A percentile compares a stretch with the other conserved stretches of the same genome.
phyloP scores from a whole-genome alignment of 2,797 vertebrate genomes.

The Caiman crocodilus region DNA sequence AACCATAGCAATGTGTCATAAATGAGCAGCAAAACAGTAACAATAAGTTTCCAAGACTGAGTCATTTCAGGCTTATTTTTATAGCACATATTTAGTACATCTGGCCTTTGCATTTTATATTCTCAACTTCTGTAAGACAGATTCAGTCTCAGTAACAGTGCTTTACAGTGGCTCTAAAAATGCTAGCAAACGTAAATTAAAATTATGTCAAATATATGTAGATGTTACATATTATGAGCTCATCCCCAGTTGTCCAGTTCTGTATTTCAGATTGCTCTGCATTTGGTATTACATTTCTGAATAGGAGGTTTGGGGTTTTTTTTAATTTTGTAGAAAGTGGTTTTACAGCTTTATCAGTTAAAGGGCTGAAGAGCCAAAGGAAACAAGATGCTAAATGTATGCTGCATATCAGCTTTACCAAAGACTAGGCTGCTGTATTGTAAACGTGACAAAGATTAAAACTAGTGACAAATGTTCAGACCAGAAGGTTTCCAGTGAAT shows the following conservation, averaged over 20 bases:
- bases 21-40: slow-evolving; percentile 71
- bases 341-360: slow-evolving; percentile 58
- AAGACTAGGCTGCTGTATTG: slow-evolving; percentile 44
- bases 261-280: slow-evolving; percentile 39
- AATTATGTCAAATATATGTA: neutral
- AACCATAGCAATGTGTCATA: slow-evolving; percentile 57
- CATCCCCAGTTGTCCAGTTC: neutral
- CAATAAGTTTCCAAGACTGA: slow-evolving; percentile 78
- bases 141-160: neutral
- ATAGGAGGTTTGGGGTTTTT: neutral
- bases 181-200: neutral
- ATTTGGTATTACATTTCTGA: neutral
- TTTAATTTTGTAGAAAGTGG: neutral
- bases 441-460: slow-evolving; percentile 81
- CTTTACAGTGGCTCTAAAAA: slow-evolving; percentile 21
- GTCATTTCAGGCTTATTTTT: slow-evolving; percentile 71
- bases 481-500: slow-evolving; percentile 82
- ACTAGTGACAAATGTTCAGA: slow-evolving; percentile 74
- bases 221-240: neutral
- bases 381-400: slow-evolving; percentile 50
- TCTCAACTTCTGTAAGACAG: slow-evolving; percentile 40
- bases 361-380: slow-evolving; percentile 49
- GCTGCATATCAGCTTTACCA: slow-evolving; percentile 55
- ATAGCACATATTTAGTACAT: slow-evolving; percentile 53
- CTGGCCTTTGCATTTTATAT: slow-evolving; percentile 29